Evolutionary conservation across 2,797 vertebrate species (phyloP).

Genomic region (Lepilemur ruficaudatus): DNA sequence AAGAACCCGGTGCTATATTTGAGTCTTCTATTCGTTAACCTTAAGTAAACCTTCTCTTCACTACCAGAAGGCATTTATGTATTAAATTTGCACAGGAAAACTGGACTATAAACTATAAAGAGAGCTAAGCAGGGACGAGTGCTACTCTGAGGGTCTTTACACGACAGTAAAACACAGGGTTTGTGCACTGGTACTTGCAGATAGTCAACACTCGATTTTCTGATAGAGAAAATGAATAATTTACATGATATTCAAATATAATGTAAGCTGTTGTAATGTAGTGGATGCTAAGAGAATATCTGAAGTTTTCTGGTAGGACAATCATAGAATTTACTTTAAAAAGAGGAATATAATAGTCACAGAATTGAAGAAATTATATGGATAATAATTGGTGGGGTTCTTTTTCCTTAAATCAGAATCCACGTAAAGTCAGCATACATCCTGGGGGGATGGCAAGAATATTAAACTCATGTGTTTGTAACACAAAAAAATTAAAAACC

Average conservation of each 20-base stretch:
- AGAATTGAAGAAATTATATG: neutral
- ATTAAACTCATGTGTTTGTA: neutral
- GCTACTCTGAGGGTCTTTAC: neutral
- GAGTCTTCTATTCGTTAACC: neutral
- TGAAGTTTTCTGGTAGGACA: neutral
- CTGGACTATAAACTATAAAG: neutral
- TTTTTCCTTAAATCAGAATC: neutral
- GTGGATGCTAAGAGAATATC: neutral
- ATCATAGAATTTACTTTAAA: neutral
- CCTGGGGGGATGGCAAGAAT: neutral
- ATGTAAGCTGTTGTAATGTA: neutral
- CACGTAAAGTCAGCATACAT: neutral
- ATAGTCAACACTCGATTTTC: neutral
- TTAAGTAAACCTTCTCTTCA: neutral
- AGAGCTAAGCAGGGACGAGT: neutral
- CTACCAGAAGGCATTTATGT: neutral
- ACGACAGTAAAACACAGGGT: neutral
- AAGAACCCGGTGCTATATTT: neutral
- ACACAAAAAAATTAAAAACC: neutral
- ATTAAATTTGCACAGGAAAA: neutral
- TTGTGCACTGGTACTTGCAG: neutral
- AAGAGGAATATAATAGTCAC: neutral
- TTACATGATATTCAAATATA: neutral
- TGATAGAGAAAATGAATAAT: neutral
- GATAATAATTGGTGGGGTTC: neutral